These are phyloP conservation scores for Nipponia nippon DNA, from an alignment of 2,113 vertebrate genomes.

Conservation along the genomic window DNA sequence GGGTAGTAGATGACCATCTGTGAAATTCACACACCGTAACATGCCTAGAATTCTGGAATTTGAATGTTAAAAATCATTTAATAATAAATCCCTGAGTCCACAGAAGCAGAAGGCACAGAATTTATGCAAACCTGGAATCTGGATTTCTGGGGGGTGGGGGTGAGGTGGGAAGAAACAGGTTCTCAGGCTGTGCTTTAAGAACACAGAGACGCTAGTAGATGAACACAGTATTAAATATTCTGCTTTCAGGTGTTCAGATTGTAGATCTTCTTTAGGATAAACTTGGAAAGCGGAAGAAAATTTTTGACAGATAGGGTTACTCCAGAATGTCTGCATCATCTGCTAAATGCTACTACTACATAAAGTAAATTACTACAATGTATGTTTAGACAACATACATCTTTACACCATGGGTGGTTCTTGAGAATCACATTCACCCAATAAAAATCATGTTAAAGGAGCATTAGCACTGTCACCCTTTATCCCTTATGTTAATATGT, in stretches of 20 bases:
- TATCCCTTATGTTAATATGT: conserved; percentile 28
- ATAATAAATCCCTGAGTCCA: neutral
- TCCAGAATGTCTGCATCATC: neutral
- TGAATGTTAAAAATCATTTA: neutral
- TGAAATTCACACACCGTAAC: neutral
- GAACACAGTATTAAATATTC: neutral
- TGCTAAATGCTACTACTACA: neutral
- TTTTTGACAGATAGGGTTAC: neutral
- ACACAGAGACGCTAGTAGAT: neutral
- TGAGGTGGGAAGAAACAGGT: neutral
- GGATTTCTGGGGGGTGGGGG: neutral
- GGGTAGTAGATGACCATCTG: neutral
- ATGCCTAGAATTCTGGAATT: neutral
- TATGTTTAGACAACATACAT: conserved; percentile 15
- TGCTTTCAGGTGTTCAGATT: neutral
- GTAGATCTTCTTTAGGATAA: neutral
- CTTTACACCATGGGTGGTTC: conserved; percentile 33
- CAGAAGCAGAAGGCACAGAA: neutral
- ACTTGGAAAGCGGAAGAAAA: neutral
- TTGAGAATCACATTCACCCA: conserved; percentile 8
- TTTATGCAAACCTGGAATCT: neutral
- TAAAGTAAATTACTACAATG: neutral
- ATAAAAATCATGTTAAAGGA: conserved; percentile 41
- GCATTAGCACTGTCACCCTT: conserved; percentile 40
- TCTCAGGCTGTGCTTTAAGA: neutral